A percentile compares a stretch with the other conserved stretches of the same genome.
Evolutionary conservation across 2,113 vertebrate genomes (phyloP).

Genomic region (Glaucidium brasilianum): DNA sequence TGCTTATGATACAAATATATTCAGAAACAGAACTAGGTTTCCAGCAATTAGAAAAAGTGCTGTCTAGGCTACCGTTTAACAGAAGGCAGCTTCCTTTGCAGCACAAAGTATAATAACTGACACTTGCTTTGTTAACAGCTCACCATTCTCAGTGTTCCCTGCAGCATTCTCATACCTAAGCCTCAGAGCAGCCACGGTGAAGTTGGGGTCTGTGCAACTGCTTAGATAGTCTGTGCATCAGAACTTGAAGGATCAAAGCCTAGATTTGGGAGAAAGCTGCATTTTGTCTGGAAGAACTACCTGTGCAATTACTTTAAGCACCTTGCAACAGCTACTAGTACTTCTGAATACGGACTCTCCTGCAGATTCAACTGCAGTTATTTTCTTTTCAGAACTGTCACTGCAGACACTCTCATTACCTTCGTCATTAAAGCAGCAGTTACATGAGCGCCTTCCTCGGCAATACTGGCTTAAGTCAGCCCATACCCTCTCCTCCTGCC

Average conservation of each 20-base stretch:
- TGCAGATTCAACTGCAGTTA: not conserved
- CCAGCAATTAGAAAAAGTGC: not conserved
- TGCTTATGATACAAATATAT: not conserved
- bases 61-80: not conserved
- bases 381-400: not conserved
- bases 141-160: not conserved
- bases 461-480: not conserved
- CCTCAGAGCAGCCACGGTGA: not conserved
- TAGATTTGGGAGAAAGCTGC: not conserved
- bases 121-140: not conserved
- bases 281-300: not conserved
- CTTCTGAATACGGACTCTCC: not conserved
- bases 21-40: not conserved
- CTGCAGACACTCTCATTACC: no score
- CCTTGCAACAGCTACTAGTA: not conserved
- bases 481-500: not conserved
- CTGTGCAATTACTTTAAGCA: not conserved
- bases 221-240: not conserved
- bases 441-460: accelerated
- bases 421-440: not conserved
- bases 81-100: not conserved
- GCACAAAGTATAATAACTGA: not conserved
- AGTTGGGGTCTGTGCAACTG: not conserved
- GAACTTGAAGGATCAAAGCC: not conserved
- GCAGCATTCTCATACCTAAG: not conserved